phyloP scores from a whole-genome alignment of 1,140 invertebrate genomes.

The Coptotermes formosanus region DNA sequence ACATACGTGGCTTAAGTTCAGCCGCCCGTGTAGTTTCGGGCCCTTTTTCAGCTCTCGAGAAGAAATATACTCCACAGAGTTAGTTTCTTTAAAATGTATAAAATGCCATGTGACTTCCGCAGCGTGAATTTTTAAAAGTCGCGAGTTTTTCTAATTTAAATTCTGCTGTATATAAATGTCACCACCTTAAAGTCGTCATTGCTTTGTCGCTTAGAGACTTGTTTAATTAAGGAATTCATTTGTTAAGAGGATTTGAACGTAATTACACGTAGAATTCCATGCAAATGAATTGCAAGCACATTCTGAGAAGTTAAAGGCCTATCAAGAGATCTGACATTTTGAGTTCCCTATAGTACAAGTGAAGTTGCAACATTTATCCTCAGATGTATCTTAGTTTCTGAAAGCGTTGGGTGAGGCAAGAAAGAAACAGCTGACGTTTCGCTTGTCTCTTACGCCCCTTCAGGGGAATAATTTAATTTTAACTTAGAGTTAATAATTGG shows the following conservation, averaged over 20 bases:
- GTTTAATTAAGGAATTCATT: slow-evolving; percentile 14
- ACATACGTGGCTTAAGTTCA: no score
- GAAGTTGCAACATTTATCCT: not conserved
- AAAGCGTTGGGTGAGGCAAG: not conserved
- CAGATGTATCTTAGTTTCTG: not conserved
- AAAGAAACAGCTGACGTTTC: not conserved
- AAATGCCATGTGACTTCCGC: not conserved
- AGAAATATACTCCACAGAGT: no score
- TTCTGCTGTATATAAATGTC: not conserved
- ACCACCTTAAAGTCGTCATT: not conserved
- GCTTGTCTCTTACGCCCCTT: no score
- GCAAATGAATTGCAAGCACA: not conserved
- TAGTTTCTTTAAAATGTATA: no score
- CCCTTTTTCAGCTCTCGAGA: no score
- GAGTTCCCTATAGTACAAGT: not conserved
- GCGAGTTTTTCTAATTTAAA: not conserved
- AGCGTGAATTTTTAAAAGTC: not conserved
- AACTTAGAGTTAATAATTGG: no score
- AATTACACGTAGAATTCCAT: not conserved
- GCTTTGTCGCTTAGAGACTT: not conserved
- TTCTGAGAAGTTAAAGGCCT: not conserved
- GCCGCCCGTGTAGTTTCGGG: no score
- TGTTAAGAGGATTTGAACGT: not conserved
- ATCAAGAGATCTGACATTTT: not conserved
- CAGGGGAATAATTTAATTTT: no score